Base-by-base conservation (phyloP, 2,113 vertebrate genomes). In the Pontoporia blainvillei region DNA sequence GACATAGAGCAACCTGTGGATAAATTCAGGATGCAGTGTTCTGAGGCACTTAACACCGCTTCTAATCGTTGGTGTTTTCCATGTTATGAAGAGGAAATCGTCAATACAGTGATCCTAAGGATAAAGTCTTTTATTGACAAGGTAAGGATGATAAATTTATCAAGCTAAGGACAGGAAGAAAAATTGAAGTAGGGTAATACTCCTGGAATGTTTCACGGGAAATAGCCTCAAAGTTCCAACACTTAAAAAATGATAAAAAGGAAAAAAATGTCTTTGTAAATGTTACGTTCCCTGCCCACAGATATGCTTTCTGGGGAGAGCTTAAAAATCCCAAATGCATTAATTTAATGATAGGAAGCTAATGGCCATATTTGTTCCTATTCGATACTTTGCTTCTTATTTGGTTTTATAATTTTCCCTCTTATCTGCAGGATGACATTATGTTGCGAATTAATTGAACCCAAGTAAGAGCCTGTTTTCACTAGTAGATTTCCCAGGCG, bases 21-120 rank as follows among this genome's bases (percentile, higher is more conserved):
- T 52, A 23, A 31, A 71, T 29, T 78, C 49, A 29, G 27, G 36
- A 14, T 15, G 14, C 29, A 39, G 5, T 10, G 8, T 8, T 27
- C 15, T 1, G 9, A n/a, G 23, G 18, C 2, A 3, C 36, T 17
- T 2, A 9, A 3, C 8, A 8, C 0, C 0, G 27, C 20, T 93
- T 57, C 87, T 90, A 12, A 10, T 25, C 0, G 3, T 12, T 34
- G 21, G 34, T 71, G 21, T 54, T 88, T 57, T 84, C 75, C 36
- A 46, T 84, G 29, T 41, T 54, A 23, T 64, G 64, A 67, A 64
- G 87, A 73, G 41, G 29, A 1, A 49, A 5, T 25, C 49, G 27
- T 36, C 20, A 36, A 7, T 27, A 89, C 41, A 44, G n/a, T 25
- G 34, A 84, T 59, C 84, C 31, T 13, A n/a, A 67, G 44, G 44